Base-by-base conservation (phyloP, 1,140 invertebrate species). In the Pseudobourletiella spinata region DNA sequence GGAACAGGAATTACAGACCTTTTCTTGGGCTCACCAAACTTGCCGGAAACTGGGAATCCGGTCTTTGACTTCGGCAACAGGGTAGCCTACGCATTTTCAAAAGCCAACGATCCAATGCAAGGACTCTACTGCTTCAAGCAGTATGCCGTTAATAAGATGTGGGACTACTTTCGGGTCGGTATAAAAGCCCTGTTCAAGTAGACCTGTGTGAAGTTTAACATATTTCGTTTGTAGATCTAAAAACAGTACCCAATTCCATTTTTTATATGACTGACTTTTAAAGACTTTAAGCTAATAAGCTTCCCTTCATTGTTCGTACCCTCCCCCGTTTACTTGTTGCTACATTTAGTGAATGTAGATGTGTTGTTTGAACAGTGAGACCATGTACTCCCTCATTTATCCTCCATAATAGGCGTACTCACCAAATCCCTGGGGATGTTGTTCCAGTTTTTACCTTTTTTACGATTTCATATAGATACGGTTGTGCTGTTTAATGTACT, bases 71-170 rank as follows among this genome's bases (percentile, higher is more conserved):
- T 70, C 58, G 69, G 69, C 25, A 70, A 70, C 26, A 28, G 69
- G n/a, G 51, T 70, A 1, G 66, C 62, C 0, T 68, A 63, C 24
- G 63, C 66, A 1, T 68, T 70, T 46, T 63, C 56, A n/a, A 32
- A 59, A 20, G 69, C 69, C 2, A 70, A 70, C 51, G 69, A 70
- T 35, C 58, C 69, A 32, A 57, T 25, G n/a, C 61, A 67, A 59
- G 66, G 66, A 18, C 32, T 70, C n/a, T 68, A 68, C 43, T 70
- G 69, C 29, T 64, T 70, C 51, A 70, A 70, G 43, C 69, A 70
- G 55, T 70, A 70, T 35, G 57, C 64, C 22, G 69, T 69, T 14
- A 70, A 70, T 46, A 70, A 70, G 57, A 25, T 69, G 29, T 70
- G 68, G 68, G 68, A 70, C 39, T 67, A 64, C 25, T 70, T 70